Evolutionary conservation across 2,888 invertebrate genomes (phyloP).

Genomic region (Zhengitettix transpicula): DNA sequence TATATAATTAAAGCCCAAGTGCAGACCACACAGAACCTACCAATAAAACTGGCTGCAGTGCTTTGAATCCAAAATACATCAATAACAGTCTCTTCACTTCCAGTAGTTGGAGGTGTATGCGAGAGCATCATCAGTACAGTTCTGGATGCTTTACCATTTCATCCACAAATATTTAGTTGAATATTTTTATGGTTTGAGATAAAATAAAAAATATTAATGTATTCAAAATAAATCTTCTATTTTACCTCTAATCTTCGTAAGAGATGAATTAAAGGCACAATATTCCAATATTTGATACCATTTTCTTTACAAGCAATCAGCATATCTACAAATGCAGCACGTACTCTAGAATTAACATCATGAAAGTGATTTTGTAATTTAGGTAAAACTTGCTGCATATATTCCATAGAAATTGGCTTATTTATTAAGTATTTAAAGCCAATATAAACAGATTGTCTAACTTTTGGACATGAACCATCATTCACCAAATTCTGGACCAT

Average conservation of each 20-base stretch:
- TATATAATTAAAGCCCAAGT: no score
- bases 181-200: no score
- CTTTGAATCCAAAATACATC: no score
- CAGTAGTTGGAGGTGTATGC: no score
- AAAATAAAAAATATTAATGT: no score
- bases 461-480: background rate
- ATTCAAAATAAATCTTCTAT: background rate
- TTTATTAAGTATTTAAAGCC: background rate
- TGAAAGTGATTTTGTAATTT: conserved; percentile 13
- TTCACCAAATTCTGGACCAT: background rate
- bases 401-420: background rate
- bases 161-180: no score
- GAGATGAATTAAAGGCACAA: conserved; percentile 14
- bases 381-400: conserved; percentile 8
- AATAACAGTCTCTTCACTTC: no score
- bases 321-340: conserved; percentile 16
- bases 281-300: conserved; percentile 12
- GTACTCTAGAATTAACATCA: conserved; percentile 17
- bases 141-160: no score
- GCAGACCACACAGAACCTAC: no score
- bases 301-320: conserved; percentile 14
- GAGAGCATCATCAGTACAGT: no score
- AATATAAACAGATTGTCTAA: background rate
- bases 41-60: no score
- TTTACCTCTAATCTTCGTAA: conserved; percentile 15